These are phyloP conservation scores for Ephestia elutella DNA, from an alignment of 1,140 invertebrate genomes.

Conservation along the genomic window DNA sequence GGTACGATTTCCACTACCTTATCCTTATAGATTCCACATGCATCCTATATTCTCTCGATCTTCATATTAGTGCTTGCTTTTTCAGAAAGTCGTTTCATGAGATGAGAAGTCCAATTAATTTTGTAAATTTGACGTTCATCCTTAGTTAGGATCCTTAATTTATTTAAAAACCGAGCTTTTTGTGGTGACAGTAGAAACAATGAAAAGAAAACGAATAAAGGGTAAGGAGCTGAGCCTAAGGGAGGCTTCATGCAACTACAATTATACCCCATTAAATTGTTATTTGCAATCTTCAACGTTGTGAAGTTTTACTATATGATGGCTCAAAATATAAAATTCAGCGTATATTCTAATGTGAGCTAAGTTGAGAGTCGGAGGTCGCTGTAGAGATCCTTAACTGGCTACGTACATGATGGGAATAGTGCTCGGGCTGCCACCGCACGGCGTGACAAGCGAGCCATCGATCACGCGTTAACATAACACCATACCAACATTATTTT, in stretches of 20 bases:
- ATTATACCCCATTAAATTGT: slow-evolving; percentile 5
- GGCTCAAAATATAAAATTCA: not conserved
- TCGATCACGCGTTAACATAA: slow-evolving; percentile 31
- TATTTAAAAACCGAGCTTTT: too few relatives aligned
- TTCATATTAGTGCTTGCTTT: too few relatives aligned
- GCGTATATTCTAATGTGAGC: not conserved
- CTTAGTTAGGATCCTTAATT: too few relatives aligned
- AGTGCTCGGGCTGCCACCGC: slow-evolving; percentile 20
- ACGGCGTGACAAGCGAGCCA: slow-evolving; percentile 16
- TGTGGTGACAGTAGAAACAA: not conserved
- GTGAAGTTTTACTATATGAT: not conserved
- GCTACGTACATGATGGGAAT: slow-evolving; percentile 29
- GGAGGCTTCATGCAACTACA: not conserved
- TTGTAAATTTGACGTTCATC: too few relatives aligned
- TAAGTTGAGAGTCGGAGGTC: slow-evolving; percentile 20
- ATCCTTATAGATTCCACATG: too few relatives aligned
- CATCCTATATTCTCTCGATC: too few relatives aligned
- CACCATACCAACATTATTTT: too few relatives aligned
- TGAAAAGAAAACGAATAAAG: not conserved
- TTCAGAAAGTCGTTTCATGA: too few relatives aligned
- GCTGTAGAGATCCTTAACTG: slow-evolving; percentile 25
- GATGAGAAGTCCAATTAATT: too few relatives aligned
- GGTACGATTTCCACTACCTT: too few relatives aligned
- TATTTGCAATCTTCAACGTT: slow-evolving; percentile 7
- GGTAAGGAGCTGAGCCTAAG: not conserved